Conservation (phyloP, 1,140 invertebrate species). For the Mycetomoellerius zeteki region DNA sequence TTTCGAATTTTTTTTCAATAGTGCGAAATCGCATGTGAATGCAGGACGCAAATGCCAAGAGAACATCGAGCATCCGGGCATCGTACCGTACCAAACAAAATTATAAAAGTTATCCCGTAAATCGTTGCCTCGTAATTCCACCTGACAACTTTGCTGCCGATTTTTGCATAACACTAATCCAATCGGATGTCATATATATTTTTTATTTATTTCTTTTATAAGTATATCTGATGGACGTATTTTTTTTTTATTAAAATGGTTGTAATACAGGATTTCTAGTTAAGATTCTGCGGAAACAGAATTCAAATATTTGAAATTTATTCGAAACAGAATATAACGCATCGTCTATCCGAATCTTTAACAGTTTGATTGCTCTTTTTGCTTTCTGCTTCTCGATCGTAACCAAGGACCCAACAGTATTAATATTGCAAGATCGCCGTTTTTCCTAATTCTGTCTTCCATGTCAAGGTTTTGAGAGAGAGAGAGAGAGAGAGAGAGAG, state of each 20-base stretch:
- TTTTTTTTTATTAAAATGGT: not conserved
- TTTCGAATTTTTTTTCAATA: slow-evolving; percentile 12
- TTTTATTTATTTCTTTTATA: slow-evolving; percentile 39
- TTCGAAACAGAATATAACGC: not conserved
- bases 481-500: not conserved
- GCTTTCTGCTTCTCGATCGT: not conserved
- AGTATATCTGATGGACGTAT: slow-evolving; percentile 16
- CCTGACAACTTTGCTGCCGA: slow-evolving; percentile 31
- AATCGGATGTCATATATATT: not conserved
- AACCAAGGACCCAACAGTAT: not conserved
- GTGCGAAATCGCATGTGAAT: slow-evolving; percentile 23
- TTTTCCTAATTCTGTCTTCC: slow-evolving; percentile 5
- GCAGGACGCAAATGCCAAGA: slow-evolving; percentile 2
- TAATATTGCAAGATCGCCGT: not conserved
- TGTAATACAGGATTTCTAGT: not conserved
- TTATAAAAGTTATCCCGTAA: slow-evolving; percentile 15
- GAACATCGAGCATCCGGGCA: not conserved
- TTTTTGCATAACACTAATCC: slow-evolving; percentile 31
- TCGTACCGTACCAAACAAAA: slow-evolving; percentile 24
- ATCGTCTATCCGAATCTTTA: not conserved
- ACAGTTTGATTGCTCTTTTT: not conserved
- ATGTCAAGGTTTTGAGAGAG: not conserved
- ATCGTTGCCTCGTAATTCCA: slow-evolving; percentile 21
- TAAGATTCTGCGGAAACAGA: not conserved
- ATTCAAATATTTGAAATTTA: not conserved